Evolutionary conservation across 2,797 vertebrate genomes (phyloP), one percentile per base, ranked within the genome.

Genomic region (Cygnus olor): DNA sequence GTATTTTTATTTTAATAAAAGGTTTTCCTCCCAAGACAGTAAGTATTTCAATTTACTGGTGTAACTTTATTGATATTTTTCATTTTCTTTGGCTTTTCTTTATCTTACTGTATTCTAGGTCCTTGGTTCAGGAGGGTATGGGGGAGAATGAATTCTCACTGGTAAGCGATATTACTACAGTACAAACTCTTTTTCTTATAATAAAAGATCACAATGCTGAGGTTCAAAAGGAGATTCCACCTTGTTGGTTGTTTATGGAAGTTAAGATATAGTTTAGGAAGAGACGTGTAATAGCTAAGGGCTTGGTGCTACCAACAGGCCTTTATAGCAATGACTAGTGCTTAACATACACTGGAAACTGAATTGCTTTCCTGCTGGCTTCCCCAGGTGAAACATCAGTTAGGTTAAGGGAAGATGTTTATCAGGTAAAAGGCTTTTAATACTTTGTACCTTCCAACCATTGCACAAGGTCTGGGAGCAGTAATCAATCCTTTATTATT

Each of bases 1-100:
- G 91, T 96, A 95, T 93, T 94, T 96, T 95, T 90, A 28, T 80
- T 92, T 90, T 80, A 96, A 97, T 95, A 84, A 78, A 94, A 80
- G 83, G 66, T 89, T 96, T 94, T 63, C 76, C 81, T 69, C 77
- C 79, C 77, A 57, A 76, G 85, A 78, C 68, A 92, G 71, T 88
- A 94, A 94, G 49, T 91, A 84, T 95, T 94, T 96, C 96, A 86
- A 95, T 95, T 90, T 95, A 76, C 28, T 81, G 53, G 76, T 66
- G 81, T 86, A 73, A 89, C 51, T 79, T 90, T 88, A 90, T 82
- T 94, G 86, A 66, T 94, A 78, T 80, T 94, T 95, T 93, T 81
- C 49, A 80, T 92, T 92, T 91, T 90, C 85, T 90, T 94, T 91
- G 77, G n/a, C 78, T 95, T 93, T 92, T 91, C 80, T 95, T 91